Conservation (phyloP, 2,888 invertebrate species). For the Nomada goodeniana region DNA sequence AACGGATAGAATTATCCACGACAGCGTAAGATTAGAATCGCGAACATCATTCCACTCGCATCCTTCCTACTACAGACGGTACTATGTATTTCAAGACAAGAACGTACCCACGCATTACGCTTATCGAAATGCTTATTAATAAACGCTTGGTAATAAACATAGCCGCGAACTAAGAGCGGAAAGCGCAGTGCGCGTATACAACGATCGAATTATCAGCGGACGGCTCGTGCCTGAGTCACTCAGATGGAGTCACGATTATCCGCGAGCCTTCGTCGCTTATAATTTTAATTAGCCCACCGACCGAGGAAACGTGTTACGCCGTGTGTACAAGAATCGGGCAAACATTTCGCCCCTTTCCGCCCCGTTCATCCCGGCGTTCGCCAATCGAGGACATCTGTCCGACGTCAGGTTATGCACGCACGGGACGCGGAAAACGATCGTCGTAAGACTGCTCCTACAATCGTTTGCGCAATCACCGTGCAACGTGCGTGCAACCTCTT, state of each 20-base stretch:
- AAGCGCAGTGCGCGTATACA: not conserved
- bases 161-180: not conserved
- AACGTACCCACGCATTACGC: not conserved
- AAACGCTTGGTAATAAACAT: not conserved
- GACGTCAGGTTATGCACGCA: constrained; percentile 7
- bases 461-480: constrained; percentile 59
- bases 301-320: constrained; percentile 14
- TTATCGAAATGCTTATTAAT: constrained; percentile 24
- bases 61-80: not conserved
- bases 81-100: not conserved
- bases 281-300: constrained; percentile 67
- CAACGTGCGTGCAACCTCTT: constrained; percentile 40
- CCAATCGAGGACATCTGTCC: constrained; percentile 54
- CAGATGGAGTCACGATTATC: constrained; percentile 41
- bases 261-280: constrained; percentile 36
- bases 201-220: constrained; percentile 3
- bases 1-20: too few species aligned
- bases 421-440: constrained; percentile 33
- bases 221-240: constrained; percentile 7
- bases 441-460: constrained; percentile 47
- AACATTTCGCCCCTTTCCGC: not conserved
- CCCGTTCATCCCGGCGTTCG: not conserved
- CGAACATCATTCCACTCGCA: not conserved
- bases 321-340: not conserved
- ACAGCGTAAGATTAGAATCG: not conserved